Percentiles rank a stretch among this genome's conserved stretches.
Conservation (phyloP, 1,140 invertebrate species). For the Lasioglossum baleicum region DNA sequence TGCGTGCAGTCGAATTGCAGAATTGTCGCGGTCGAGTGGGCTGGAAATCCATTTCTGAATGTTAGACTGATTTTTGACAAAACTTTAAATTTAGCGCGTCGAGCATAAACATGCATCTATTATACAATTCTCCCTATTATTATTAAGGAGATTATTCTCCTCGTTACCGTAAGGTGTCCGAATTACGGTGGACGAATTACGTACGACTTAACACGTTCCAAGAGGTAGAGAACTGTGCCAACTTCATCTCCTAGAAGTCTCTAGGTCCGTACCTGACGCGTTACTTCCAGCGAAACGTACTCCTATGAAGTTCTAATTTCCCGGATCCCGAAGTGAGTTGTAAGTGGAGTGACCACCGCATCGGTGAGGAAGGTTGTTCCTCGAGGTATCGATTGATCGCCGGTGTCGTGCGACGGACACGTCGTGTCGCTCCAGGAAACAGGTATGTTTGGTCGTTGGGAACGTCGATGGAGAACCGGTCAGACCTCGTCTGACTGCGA, state of each 20-base stretch:
- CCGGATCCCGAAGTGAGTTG: background rate
- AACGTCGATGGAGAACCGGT: background rate
- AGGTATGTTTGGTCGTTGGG: slow-evolving; percentile 5
- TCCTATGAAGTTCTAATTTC: slow-evolving; percentile 2
- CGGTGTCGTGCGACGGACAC: background rate
- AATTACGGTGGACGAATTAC: background rate
- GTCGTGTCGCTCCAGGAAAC: background rate
- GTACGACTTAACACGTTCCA: background rate
- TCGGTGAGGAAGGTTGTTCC: background rate
- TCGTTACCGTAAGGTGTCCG: background rate
- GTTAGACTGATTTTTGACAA: too few relatives aligned
- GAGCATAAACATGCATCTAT: too few relatives aligned
- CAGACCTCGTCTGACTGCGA: background rate
- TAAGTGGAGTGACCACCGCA: background rate
- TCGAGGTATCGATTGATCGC: background rate
- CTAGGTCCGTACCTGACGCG: too few relatives aligned
- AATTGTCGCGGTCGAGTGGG: too few relatives aligned
- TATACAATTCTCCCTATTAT: too few relatives aligned
- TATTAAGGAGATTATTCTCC: too few relatives aligned
- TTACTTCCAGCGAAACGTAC: background rate
- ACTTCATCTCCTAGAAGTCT: background rate
- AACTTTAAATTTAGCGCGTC: too few relatives aligned
- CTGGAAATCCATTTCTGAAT: too few relatives aligned
- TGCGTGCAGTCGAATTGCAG: too few relatives aligned
- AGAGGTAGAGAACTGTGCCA: background rate